A percentile compares a stretch with the other conserved stretches of the same genome.
Evolutionary conservation across 2,888 invertebrate genomes (phyloP).

Genomic region (Drosophila prostipennis): DNA sequence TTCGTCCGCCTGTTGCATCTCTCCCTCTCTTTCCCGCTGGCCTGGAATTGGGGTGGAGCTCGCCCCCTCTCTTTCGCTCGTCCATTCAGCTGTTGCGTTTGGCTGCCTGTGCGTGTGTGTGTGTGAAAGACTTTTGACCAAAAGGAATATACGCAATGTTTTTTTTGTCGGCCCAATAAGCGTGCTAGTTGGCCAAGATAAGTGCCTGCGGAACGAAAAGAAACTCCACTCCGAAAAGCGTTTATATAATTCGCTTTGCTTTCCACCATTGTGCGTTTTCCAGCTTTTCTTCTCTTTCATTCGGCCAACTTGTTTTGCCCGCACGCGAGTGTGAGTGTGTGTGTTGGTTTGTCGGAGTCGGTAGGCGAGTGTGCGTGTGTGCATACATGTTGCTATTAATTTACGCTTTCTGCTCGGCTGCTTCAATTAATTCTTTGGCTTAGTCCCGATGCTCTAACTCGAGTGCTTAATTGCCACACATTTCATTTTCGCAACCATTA

Average conservation of each 20-base stretch:
- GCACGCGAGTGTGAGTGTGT: conserved; percentile 10
- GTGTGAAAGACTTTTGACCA: conserved; percentile 19
- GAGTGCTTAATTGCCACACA: conserved; percentile 59
- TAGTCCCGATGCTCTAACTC: conserved; percentile 45
- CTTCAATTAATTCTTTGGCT: conserved; percentile 75
- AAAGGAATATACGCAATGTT: conserved; percentile 9
- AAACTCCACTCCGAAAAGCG: conserved; percentile 23
- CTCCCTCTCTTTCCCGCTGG: conserved; percentile 48
- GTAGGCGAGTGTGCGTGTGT: conserved; percentile 4
- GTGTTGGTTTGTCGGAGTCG: conserved; percentile 10
- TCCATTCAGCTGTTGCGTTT: conserved; percentile 72
- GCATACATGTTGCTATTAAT: conserved; percentile 58
- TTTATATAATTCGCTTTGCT: conserved; percentile 49
- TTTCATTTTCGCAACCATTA: conserved; percentile 53
- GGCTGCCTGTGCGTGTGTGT: conserved; percentile 34
- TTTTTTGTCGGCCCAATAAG: neutral
- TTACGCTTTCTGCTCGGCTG: conserved; percentile 76
- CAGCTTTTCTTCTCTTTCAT: conserved; percentile 33
- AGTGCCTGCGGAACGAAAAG: conserved; percentile 25
- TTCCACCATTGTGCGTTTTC: conserved; percentile 32
- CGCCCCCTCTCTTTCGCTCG: conserved; percentile 21
- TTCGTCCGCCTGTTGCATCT: conserved; percentile 35
- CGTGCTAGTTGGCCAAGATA: conserved; percentile 8
- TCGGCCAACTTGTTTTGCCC: conserved; percentile 46
- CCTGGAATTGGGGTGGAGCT: conserved; percentile 65